A percentile compares a stretch with the other conserved stretches of the same genome.
Conservation (phyloP, 2,888 invertebrate genomes). For the Eurytoma adleriae region DNA sequence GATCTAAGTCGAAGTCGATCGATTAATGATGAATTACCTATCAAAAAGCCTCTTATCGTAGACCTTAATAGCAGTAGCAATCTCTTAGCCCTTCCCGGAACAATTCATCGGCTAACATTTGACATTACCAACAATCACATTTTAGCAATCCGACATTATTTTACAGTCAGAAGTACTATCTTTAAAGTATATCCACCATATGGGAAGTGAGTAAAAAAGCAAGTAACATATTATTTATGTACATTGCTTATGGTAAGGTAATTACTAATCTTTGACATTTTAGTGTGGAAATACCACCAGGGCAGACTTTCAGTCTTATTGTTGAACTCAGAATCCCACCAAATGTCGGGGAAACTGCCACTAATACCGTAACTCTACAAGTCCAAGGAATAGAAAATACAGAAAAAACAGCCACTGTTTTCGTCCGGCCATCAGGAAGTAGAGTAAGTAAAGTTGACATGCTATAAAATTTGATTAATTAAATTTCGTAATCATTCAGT, state of each 20-base stretch:
- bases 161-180: conserved; percentile 81
- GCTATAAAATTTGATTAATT: too few relatives aligned
- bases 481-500: too few relatives aligned
- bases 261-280: background rate
- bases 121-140: conserved; percentile 85
- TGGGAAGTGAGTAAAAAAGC: conserved; percentile 13
- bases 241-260: background rate
- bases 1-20: conserved; percentile 60
- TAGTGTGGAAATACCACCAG: conserved; percentile 61
- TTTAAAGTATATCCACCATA: conserved; percentile 77
- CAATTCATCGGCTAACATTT: conserved; percentile 78
- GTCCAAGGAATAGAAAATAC: conserved; percentile 63
- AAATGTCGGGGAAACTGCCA: conserved; percentile 24
- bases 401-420: conserved; percentile 68
- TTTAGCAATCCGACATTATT: conserved; percentile 78
- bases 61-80: conserved; percentile 67
- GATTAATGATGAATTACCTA: conserved; percentile 45
- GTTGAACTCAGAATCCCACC: conserved; percentile 64
- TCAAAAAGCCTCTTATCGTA: conserved; percentile 61
- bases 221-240: background rate
- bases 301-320: conserved; percentile 62
- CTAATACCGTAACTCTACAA: conserved; percentile 65
- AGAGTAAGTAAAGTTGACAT: conserved; percentile 56
- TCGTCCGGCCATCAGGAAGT: conserved; percentile 60
- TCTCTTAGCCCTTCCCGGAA: conserved; percentile 67